Conservation (phyloP, 1,140 invertebrate species). For the Sycophila sp. region DNA sequence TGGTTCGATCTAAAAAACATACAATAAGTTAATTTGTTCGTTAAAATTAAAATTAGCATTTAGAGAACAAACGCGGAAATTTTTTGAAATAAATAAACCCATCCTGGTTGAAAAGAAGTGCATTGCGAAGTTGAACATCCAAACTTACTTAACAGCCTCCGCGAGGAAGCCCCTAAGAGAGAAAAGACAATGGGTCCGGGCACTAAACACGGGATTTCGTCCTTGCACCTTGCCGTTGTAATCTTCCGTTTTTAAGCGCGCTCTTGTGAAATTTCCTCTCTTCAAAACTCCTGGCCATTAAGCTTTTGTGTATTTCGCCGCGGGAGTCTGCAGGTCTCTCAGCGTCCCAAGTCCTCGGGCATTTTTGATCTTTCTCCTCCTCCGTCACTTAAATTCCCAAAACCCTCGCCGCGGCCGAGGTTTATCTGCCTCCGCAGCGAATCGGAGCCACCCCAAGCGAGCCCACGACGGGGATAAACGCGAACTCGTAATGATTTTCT, state of each 20-base stretch:
- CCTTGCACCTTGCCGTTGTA: slow-evolving; percentile 8
- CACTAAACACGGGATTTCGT: slow-evolving; percentile 10
- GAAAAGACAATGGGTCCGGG: background rate
- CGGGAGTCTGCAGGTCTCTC: slow-evolving; percentile 13
- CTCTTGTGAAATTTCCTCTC: slow-evolving; percentile 32
- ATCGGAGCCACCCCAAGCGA: no score
- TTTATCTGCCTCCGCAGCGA: slow-evolving; percentile 43
- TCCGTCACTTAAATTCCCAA: slow-evolving; percentile 39
- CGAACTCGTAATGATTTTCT: slow-evolving; percentile 16
- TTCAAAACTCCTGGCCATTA: slow-evolving; percentile 39
- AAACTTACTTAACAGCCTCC: slow-evolving; percentile 4
- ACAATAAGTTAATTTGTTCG: no score
- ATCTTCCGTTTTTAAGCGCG: slow-evolving; percentile 35
- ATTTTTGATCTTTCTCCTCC: slow-evolving; percentile 39
- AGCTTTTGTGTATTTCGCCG: slow-evolving; percentile 36
- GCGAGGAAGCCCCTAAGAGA: background rate
- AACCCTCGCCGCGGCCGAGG: slow-evolving; percentile 6
- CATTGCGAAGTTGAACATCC: background rate
- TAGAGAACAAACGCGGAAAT: background rate
- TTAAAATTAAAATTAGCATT: no score
- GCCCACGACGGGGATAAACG: slow-evolving; percentile 15
- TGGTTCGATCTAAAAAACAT: no score
- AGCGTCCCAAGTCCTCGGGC: slow-evolving; percentile 20
- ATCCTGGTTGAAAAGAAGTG: background rate
- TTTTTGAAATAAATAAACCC: background rate